A percentile compares a stretch with the other conserved stretches of the same genome.
phyloP scores from a whole-genome alignment of 2,888 invertebrate species.

The Epinotia brunnichana region DNA sequence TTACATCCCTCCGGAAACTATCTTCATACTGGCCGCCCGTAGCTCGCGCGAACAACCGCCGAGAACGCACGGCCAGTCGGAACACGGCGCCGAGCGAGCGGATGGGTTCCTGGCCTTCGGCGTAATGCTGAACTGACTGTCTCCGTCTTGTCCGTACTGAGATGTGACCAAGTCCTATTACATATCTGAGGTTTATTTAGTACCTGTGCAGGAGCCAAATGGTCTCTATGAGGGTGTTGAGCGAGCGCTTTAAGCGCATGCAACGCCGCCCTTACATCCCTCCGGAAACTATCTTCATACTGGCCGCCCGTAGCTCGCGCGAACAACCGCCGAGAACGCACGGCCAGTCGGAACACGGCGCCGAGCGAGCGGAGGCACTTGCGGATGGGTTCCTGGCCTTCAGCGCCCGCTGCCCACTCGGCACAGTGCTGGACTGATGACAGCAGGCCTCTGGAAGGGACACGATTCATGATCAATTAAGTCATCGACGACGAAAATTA shows the following conservation, averaged over 20 bases:
- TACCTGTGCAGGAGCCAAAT: conserved; percentile 90
- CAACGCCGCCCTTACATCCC: conserved; percentile 92
- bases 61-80: conserved; percentile 95
- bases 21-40: conserved; percentile 95
- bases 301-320: conserved; percentile 94
- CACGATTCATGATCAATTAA: background rate
- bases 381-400: conserved; percentile 94
- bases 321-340: conserved; percentile 93
- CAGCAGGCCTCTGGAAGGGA: conserved; percentile 88
- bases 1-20: conserved; percentile 91
- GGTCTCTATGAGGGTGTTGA: conserved; percentile 87
- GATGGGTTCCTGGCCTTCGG: conserved; percentile 86
- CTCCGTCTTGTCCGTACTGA: no score
- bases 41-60: conserved; percentile 91
- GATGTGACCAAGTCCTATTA: no score
- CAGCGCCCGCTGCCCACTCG: conserved; percentile 92
- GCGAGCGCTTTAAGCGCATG: conserved; percentile 90
- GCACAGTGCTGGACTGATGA: conserved; percentile 96
- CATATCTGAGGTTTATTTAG: background rate
- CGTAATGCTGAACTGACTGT: no score
- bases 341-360: conserved; percentile 96
- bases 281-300: conserved; percentile 93
- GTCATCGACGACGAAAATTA: background rate
- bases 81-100: conserved; percentile 96
- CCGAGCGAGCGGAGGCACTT: conserved; percentile 95